Conservation (phyloP, 2,888 invertebrate genomes). For the Griposia aprilina region DNA sequence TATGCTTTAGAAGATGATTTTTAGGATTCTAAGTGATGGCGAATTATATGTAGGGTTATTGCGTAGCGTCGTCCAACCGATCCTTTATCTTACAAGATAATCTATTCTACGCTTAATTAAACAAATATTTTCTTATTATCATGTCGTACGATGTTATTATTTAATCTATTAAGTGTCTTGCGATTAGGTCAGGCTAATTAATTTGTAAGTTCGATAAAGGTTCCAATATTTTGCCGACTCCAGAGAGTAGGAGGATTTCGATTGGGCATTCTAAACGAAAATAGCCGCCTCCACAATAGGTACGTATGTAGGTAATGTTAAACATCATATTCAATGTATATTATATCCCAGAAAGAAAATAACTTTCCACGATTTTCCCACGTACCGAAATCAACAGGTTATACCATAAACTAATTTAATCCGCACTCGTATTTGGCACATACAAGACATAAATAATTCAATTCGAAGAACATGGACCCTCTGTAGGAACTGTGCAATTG, state of each 20-base stretch:
- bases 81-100: slow-evolving; percentile 34
- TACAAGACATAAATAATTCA: slow-evolving; percentile 69
- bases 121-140: slow-evolving; percentile 6
- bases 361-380: background rate
- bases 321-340: background rate
- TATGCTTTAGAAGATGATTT: background rate
- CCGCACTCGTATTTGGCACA: slow-evolving; percentile 56
- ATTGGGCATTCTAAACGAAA: background rate
- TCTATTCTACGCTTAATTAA: slow-evolving; percentile 21
- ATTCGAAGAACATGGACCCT: slow-evolving; percentile 66
- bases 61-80: slow-evolving; percentile 5
- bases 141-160: slow-evolving; percentile 20
- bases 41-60: background rate
- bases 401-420: slow-evolving; percentile 55
- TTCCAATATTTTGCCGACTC: too few relatives aligned
- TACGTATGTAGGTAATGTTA: background rate
- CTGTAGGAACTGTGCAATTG: slow-evolving; percentile 69
- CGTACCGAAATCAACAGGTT: slow-evolving; percentile 19
- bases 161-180: slow-evolving; percentile 21
- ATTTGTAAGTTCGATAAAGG: background rate
- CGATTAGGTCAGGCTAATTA: slow-evolving; percentile 26
- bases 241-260: background rate
- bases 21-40: background rate
- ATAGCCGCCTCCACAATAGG: background rate
- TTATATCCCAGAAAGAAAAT: background rate